Percentiles rank a stretch among this genome's conserved stretches.
Conservation (phyloP, 1,140 invertebrate genomes). For the Drosophila erecta region DNA sequence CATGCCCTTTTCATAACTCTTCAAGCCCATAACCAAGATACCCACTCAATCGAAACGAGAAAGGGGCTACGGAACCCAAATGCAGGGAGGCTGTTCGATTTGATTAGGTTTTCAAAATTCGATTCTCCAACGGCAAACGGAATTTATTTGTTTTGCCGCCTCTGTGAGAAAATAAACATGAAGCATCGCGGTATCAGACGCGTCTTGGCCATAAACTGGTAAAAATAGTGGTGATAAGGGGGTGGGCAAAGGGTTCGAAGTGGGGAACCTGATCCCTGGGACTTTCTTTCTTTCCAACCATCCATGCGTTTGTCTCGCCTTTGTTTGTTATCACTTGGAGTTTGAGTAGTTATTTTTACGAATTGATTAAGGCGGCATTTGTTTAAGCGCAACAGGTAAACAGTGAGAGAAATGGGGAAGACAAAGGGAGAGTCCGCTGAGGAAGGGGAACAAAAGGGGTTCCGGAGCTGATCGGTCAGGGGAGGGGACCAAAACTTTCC, state of each 20-base stretch:
- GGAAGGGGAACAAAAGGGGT: not conserved
- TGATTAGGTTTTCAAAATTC: slow-evolving; percentile 81
- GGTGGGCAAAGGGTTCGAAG: slow-evolving; percentile 8
- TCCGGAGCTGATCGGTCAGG: not conserved
- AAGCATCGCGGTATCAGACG: slow-evolving; percentile 27
- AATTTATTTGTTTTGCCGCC: slow-evolving; percentile 71
- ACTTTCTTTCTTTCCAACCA: slow-evolving; percentile 58
- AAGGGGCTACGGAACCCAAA: slow-evolving; percentile 27
- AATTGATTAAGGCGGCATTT: slow-evolving; percentile 78
- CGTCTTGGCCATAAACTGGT: slow-evolving; percentile 13
- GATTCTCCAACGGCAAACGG: slow-evolving; percentile 51
- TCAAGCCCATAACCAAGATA: slow-evolving; percentile 3
- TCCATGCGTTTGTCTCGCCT: slow-evolving; percentile 62
- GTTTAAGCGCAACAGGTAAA: slow-evolving; percentile 77
- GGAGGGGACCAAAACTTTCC: slow-evolving; percentile 45
- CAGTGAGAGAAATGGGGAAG: slow-evolving; percentile 37
- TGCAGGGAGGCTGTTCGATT: slow-evolving; percentile 48
- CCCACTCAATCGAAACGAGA: not conserved
- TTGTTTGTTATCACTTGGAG: slow-evolving; percentile 79
- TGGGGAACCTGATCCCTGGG: slow-evolving; percentile 17
- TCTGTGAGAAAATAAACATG: slow-evolving; percentile 77
- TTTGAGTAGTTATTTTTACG: slow-evolving; percentile 68
- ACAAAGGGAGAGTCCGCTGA: not conserved
- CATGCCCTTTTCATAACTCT: not conserved
- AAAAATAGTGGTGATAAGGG: not conserved